Evolutionary conservation across 64 coral and sea anemone genomes (phyloP).

Genomic region (Montipora efflorescens): DNA sequence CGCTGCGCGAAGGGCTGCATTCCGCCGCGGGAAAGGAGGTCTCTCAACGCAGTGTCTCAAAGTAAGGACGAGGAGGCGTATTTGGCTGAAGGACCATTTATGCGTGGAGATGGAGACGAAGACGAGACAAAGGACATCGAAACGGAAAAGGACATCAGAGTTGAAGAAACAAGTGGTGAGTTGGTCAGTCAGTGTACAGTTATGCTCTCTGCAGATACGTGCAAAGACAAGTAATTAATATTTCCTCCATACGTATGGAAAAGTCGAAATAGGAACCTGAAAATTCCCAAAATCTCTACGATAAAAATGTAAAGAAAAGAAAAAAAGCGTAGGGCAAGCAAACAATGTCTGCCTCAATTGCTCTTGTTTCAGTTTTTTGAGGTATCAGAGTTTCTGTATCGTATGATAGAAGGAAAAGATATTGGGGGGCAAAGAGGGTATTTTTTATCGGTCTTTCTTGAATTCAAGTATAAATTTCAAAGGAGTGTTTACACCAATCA

Average conservation of each 20-base stretch:
- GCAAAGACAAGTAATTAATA: background rate
- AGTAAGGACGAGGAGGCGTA: background rate
- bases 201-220: background rate
- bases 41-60: background rate
- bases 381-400: too few relatives aligned
- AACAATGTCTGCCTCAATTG: too few relatives aligned
- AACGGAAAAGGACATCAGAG: background rate
- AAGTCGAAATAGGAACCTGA: too few relatives aligned
- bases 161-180: constrained; percentile 6
- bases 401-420: too few relatives aligned
- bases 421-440: too few relatives aligned
- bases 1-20: constrained; percentile 33
- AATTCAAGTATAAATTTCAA: background rate
- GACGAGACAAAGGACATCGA: background rate
- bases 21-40: background rate
- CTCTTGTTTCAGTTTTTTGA: too few relatives aligned
- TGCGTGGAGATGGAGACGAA: background rate
- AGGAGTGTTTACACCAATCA: background rate
- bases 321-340: too few relatives aligned
- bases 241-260: too few relatives aligned
- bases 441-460: too few relatives aligned
- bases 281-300: too few relatives aligned
- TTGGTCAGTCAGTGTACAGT: background rate
- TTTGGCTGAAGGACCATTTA: constrained; percentile 37
- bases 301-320: too few relatives aligned